phyloP scores from a whole-genome alignment of 1,140 invertebrate species.

The Palaemon carinicauda region DNA sequence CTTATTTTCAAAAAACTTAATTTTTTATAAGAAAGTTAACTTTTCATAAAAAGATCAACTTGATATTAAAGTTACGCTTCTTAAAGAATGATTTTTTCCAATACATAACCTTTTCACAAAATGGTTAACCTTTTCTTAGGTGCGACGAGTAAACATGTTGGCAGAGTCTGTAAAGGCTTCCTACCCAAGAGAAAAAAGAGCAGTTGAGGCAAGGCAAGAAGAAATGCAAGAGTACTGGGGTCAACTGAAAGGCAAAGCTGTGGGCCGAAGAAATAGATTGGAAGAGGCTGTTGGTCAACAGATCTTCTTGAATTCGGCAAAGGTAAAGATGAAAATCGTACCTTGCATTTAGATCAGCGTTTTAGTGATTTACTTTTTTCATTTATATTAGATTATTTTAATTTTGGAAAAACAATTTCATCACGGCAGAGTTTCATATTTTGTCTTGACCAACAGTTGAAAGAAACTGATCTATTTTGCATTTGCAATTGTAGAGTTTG shows the following conservation, averaged over 20 bases:
- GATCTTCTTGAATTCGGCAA: constrained; percentile 89
- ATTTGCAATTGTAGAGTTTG: constrained; percentile 61
- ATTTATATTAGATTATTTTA: too few species aligned
- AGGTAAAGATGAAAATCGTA: constrained; percentile 64
- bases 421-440: background rate
- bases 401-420: background rate
- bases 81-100: too few species aligned
- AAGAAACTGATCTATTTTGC: background rate
- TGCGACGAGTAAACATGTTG: constrained; percentile 76
- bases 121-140: constrained; percentile 17
- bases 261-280: constrained; percentile 79
- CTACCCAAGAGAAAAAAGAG: constrained; percentile 87
- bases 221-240: constrained; percentile 90
- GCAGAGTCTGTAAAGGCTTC: constrained; percentile 78
- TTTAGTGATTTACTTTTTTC: background rate
- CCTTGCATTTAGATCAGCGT: background rate
- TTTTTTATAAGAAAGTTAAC: too few species aligned
- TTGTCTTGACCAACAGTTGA: background rate
- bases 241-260: constrained; percentile 81
- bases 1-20: too few species aligned
- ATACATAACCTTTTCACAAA: too few species aligned
- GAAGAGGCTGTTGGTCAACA: constrained; percentile 94
- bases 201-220: constrained; percentile 83
- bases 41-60: too few species aligned
- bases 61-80: too few species aligned